Conservation (phyloP, 2,888 invertebrate species). For the Hyposoter didymator region DNA sequence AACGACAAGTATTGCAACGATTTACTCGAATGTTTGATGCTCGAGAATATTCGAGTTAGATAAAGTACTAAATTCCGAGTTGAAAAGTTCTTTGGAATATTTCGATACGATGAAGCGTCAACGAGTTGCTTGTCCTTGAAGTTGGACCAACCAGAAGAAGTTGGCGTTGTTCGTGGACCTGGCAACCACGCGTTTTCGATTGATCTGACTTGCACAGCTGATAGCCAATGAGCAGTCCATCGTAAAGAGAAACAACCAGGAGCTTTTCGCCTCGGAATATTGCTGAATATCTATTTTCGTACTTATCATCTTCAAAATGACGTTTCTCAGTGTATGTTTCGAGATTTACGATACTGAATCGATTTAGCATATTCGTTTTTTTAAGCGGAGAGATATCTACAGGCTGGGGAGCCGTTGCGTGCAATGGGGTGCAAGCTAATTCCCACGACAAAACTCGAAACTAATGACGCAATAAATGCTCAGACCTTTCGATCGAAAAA, state of each 20-base stretch:
- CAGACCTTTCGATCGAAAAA: background rate
- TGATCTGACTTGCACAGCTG: background rate
- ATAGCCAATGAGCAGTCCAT: background rate
- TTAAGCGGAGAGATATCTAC: background rate
- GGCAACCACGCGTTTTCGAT: background rate
- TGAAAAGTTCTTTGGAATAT: background rate
- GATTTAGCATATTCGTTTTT: background rate
- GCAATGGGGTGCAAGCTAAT: constrained; percentile 14
- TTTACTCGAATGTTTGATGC: background rate
- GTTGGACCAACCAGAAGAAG: background rate
- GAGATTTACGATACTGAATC: background rate
- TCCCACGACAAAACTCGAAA: background rate
- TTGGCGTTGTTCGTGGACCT: background rate
- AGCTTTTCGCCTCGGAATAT: background rate
- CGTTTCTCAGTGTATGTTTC: background rate
- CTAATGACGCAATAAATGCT: background rate
- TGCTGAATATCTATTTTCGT: background rate
- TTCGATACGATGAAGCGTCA: background rate
- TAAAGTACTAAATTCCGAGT: background rate
- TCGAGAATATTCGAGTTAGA: background rate
- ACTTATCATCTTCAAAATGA: background rate
- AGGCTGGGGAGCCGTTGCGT: constrained; percentile 3
- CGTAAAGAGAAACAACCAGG: background rate
- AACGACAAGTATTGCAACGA: constrained; percentile 1
- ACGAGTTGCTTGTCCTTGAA: background rate